Percentiles rank a stretch among this genome's conserved stretches.
Conservation (phyloP, 2,888 invertebrate species). For the Dynastes hyllus region DNA sequence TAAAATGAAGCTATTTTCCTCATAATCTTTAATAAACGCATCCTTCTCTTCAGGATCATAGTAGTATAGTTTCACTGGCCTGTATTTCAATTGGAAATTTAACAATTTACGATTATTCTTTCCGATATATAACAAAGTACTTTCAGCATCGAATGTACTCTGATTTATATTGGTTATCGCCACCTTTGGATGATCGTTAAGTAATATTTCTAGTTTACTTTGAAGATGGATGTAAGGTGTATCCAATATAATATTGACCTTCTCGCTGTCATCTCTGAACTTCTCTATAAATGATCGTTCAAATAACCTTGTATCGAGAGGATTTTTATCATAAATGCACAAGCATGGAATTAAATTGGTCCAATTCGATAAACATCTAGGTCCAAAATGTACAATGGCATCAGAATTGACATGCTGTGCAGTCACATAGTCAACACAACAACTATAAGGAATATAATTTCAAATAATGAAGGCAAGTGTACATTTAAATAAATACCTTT, state of each 20-base stretch:
- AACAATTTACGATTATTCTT: constrained; percentile 72
- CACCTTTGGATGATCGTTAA: background rate
- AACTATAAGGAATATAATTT: constrained; percentile 76
- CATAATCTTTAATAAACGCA: constrained; percentile 65
- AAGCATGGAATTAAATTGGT: constrained; percentile 82
- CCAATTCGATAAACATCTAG: constrained; percentile 87
- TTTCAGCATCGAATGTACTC: constrained; percentile 59
- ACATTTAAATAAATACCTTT: constrained; percentile 76
- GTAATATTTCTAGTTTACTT: constrained; percentile 65
- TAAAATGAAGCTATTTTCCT: constrained; percentile 76
- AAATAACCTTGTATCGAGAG: constrained; percentile 73
- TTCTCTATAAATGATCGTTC: constrained; percentile 64
- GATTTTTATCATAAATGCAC: constrained; percentile 79
- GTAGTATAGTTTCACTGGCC: constrained; percentile 65
- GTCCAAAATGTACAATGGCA: constrained; percentile 93
- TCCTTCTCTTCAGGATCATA: constrained; percentile 71
- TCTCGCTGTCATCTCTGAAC: constrained; percentile 66
- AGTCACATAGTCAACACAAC: constrained; percentile 92
- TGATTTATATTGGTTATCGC: constrained; percentile 16
- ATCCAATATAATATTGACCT: constrained; percentile 79
- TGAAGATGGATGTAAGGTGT: constrained; percentile 78
- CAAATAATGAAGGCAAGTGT: constrained; percentile 57
- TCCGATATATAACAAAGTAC: constrained; percentile 74
- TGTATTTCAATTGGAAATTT: constrained; percentile 71
- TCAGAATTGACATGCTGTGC: constrained; percentile 91